These are phyloP conservation scores for Ptiloglossa arizonensis DNA, from an alignment of 1,140 invertebrate genomes.

Conservation along the genomic window DNA sequence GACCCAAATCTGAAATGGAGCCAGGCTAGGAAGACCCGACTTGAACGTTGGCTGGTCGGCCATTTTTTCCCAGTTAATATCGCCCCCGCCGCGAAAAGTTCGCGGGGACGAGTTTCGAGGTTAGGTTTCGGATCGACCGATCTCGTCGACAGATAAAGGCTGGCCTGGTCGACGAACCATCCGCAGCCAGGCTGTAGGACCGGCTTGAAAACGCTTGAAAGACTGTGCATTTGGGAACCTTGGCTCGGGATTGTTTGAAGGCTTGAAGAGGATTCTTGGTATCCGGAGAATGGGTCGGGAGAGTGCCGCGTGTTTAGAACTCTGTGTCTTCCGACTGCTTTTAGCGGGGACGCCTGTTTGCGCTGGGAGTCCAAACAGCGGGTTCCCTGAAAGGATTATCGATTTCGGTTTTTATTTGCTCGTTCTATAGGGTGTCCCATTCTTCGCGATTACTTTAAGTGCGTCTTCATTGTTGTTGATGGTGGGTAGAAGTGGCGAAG, in stretches of 20 bases:
- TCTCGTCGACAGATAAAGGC: too few relatives aligned
- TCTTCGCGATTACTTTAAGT: too few relatives aligned
- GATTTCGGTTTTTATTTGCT: background rate
- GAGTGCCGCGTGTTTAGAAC: background rate
- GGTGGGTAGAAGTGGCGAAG: too few relatives aligned
- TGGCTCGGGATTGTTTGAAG: background rate
- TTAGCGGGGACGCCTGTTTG: background rate
- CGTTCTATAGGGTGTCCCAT: too few relatives aligned
- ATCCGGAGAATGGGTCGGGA: background rate
- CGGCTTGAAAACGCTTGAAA: slow-evolving; percentile 4
- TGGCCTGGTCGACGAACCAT: slow-evolving; percentile 31
- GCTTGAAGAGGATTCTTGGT: background rate
- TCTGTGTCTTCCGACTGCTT: background rate
- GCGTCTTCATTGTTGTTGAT: too few relatives aligned
- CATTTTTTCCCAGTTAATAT: slow-evolving; percentile 40
- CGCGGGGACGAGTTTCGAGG: too few relatives aligned
- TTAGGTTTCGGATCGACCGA: too few relatives aligned
- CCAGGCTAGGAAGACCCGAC: too few relatives aligned
- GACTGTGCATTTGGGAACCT: slow-evolving; percentile 15
- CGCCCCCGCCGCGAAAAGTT: too few relatives aligned
- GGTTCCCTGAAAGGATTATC: background rate
- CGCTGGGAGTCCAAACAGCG: background rate
- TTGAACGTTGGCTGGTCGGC: slow-evolving; percentile 12
- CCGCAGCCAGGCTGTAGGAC: background rate
- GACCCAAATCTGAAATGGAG: slow-evolving; percentile 62